Percentiles rank a stretch among this genome's conserved stretches.
These are phyloP conservation scores for Pardosa pseudoannulata DNA, from an alignment of 2,888 invertebrate species.

Conservation along the genomic window DNA sequence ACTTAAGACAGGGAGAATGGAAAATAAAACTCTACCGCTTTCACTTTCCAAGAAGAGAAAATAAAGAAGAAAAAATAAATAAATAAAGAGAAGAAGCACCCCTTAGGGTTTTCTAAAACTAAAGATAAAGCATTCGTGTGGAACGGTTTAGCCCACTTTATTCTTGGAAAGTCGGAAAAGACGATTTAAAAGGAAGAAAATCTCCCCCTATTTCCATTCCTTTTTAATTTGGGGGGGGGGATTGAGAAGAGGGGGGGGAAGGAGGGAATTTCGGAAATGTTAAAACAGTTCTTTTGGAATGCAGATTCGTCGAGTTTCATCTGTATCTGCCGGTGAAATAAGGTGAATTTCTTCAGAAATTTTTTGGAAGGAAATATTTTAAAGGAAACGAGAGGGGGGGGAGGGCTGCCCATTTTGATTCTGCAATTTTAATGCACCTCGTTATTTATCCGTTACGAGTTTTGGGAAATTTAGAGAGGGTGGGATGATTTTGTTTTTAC, in stretches of 20 bases:
- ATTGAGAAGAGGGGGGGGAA: conserved; percentile 58
- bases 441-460: background rate
- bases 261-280: conserved; percentile 41
- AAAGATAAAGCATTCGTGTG: conserved; percentile 57
- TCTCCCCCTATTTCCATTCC: conserved; percentile 25
- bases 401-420: background rate
- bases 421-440: background rate
- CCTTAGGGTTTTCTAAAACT: conserved; percentile 48
- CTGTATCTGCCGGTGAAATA: background rate
- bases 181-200: conserved; percentile 32
- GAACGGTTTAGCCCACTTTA: conserved; percentile 65
- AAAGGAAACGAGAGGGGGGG: no score
- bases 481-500: background rate
- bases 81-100: conserved; percentile 27
- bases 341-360: background rate
- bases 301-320: background rate
- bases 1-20: conserved; percentile 63
- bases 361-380: background rate
- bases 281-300: conserved; percentile 40
- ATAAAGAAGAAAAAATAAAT: no score
- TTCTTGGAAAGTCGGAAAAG: conserved; percentile 38
- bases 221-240: conserved; percentile 62
- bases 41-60: background rate
- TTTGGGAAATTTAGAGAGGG: no score
- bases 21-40: conserved; percentile 51